These are phyloP conservation scores for Drosophila koepferae DNA, from an alignment of 2,888 invertebrate genomes.

Conservation along the genomic window DNA sequence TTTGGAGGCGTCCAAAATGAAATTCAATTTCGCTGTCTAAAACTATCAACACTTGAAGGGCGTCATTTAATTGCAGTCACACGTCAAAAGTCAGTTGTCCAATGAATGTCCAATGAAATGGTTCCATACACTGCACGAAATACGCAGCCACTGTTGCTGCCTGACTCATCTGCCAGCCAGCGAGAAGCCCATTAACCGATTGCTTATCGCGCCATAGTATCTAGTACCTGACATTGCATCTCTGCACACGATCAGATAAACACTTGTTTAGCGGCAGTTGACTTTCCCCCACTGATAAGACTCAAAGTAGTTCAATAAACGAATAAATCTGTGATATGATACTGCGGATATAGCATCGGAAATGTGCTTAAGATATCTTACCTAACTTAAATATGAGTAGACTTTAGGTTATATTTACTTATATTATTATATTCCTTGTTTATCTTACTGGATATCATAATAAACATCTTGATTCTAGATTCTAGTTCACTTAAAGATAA, in stretches of 20 bases:
- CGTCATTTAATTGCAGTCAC: constrained; percentile 44
- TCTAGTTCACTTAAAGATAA: neutral
- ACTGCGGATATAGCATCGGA: constrained; percentile 14
- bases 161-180: constrained; percentile 12
- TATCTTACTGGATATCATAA: neutral
- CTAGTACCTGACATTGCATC: constrained; percentile 6
- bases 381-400: neutral
- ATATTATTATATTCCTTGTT: neutral
- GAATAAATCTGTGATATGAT: neutral
- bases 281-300: constrained; percentile 20
- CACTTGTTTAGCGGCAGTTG: constrained; percentile 16
- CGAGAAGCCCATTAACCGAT: constrained; percentile 9
- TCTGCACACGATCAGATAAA: constrained; percentile 14
- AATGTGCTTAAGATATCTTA: neutral
- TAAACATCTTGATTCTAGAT: neutral
- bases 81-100: constrained; percentile 41
- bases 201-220: constrained; percentile 23
- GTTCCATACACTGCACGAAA: constrained; percentile 22
- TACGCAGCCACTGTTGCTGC: neutral
- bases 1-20: constrained; percentile 39
- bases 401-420: neutral
- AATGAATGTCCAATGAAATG: constrained; percentile 31
- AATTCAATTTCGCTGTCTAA: constrained; percentile 55
- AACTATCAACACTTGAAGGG: constrained; percentile 36
- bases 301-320: constrained; percentile 3